phyloP scores from a whole-genome alignment of 2,797 vertebrate species.

The Acridotheres tristis region DNA sequence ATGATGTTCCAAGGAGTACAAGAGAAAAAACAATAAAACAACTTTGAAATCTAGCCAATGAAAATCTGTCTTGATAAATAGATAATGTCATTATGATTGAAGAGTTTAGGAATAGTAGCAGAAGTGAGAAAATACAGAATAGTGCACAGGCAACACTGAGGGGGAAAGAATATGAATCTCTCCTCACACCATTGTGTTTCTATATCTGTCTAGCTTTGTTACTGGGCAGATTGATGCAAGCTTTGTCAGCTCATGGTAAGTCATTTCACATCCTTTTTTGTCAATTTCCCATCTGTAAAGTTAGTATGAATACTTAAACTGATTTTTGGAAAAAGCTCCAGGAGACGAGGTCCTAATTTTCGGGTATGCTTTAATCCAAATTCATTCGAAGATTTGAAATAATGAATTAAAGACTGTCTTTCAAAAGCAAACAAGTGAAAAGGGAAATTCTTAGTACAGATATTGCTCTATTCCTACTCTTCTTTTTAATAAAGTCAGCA shows the following conservation, averaged over 20 bases:
- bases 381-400: not conserved
- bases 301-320: not conserved
- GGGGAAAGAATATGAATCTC: not conserved
- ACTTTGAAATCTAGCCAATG: not conserved
- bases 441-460: not conserved
- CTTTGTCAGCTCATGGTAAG: not conserved
- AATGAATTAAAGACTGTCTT: not conserved
- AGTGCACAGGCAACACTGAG: accelerated
- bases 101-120: not conserved
- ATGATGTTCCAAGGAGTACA: not conserved
- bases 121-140: not conserved
- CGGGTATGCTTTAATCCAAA: not conserved
- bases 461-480: not conserved
- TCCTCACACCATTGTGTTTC: accelerated
- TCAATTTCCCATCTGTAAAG: not conserved
- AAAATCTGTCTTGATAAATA: not conserved
- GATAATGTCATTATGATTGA: not conserved
- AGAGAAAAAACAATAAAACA: too few species aligned
- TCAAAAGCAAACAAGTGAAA: not conserved
- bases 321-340: not conserved
- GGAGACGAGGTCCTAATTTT: not conserved
- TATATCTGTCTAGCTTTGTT: not conserved
- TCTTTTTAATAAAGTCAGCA: not conserved
- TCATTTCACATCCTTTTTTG: not conserved
- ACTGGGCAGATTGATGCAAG: not conserved